Evolutionary conservation across 1,140 invertebrate species (phyloP).

Genomic region (Diachasmimorpha longicaudata): DNA sequence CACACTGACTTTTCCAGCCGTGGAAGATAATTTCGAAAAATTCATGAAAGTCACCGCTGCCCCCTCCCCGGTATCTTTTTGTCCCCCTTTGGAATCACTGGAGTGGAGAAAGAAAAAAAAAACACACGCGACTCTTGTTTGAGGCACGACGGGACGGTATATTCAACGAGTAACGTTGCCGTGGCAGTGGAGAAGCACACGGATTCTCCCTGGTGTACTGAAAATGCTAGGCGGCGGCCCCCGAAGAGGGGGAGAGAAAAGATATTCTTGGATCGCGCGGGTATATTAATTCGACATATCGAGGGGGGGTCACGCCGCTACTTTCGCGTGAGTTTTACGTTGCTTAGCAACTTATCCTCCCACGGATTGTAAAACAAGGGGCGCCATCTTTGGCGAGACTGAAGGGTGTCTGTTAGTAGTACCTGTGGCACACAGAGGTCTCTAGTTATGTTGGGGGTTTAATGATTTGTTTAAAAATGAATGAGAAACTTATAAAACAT

Average conservation of each 20-base stretch:
- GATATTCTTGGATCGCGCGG: conserved; percentile 26
- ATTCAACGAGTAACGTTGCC: conserved; percentile 11
- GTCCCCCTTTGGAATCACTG: neutral
- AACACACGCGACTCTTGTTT: neutral
- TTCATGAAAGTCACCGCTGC: too few species aligned
- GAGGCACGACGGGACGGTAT: neutral
- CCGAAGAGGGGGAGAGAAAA: neutral
- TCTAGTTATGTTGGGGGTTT: too few species aligned
- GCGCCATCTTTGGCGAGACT: too few species aligned
- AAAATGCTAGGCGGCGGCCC: neutral
- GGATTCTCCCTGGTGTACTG: neutral
- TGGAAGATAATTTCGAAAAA: too few species aligned
- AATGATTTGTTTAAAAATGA: too few species aligned
- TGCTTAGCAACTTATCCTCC: too few species aligned
- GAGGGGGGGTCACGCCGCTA: neutral
- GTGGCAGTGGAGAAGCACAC: conserved; percentile 15
- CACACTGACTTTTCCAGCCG: too few species aligned
- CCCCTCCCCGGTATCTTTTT: too few species aligned
- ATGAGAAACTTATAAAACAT: too few species aligned
- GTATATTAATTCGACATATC: conserved; percentile 24
- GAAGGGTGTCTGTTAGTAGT: too few species aligned
- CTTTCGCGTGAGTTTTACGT: neutral
- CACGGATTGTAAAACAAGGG: too few species aligned
- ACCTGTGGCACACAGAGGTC: too few species aligned
- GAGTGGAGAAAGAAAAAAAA: neutral